These are phyloP conservation scores for Dinothrombium tinctorium DNA, from an alignment of 1,140 invertebrate species.

Conservation along the genomic window DNA sequence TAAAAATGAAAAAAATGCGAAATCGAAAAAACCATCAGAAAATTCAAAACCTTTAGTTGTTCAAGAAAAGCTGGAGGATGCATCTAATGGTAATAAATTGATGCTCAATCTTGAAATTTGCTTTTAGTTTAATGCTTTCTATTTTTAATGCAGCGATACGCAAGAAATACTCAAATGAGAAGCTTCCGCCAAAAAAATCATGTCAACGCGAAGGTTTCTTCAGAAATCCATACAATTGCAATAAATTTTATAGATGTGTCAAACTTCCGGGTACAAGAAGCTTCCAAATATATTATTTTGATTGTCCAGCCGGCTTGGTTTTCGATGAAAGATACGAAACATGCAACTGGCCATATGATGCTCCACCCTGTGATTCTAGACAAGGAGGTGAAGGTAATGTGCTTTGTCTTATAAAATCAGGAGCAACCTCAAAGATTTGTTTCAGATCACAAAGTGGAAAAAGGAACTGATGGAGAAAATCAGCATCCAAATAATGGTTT, in stretches of 20 bases:
- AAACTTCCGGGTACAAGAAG: constrained; percentile 26
- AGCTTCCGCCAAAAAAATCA: too few relatives aligned
- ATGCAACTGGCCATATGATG: constrained; percentile 16
- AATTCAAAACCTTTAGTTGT: neutral
- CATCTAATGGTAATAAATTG: too few relatives aligned
- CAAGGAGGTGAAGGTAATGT: neutral
- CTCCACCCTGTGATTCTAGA: neutral
- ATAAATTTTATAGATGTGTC: constrained; percentile 29
- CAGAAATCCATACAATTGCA: constrained; percentile 35
- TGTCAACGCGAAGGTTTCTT: constrained; percentile 44
- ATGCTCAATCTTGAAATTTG: too few relatives aligned
- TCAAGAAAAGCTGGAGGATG: too few relatives aligned
- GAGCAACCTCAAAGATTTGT: too few relatives aligned
- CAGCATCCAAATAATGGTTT: neutral
- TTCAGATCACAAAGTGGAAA: neutral
- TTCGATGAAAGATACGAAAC: constrained; percentile 19
- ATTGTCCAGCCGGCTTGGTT: constrained; percentile 18
- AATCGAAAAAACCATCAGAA: neutral
- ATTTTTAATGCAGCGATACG: too few relatives aligned
- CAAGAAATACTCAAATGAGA: too few relatives aligned
- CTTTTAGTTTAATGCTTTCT: too few relatives aligned
- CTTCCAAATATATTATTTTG: constrained; percentile 12
- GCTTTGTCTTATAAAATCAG: too few relatives aligned
- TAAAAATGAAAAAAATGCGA: neutral
- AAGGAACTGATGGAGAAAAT: neutral